Percentiles rank a stretch among this genome's conserved stretches.
Conservation (phyloP, 1,140 invertebrate genomes). For the Drosophila tropicalis region DNA sequence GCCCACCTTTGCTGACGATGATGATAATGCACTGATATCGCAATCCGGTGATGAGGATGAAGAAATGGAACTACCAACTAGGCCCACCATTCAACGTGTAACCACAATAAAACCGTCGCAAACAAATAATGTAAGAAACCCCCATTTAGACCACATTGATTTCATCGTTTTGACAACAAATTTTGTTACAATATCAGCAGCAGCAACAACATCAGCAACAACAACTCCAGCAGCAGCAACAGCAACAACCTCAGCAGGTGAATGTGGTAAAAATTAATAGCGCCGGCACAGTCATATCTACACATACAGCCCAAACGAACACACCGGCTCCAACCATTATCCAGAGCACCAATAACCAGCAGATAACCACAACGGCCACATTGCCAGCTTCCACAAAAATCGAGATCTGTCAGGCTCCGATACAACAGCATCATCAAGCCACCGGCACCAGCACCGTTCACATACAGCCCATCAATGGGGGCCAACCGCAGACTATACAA, state of each 20-base stretch:
- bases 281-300: slow-evolving; percentile 79
- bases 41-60: slow-evolving; percentile 75
- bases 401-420: slow-evolving; percentile 75
- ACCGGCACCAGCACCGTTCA: slow-evolving; percentile 52
- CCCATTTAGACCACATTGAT: not conserved
- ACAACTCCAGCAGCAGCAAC: slow-evolving; percentile 54
- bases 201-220: slow-evolving; percentile 53
- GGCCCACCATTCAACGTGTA: slow-evolving; percentile 83
- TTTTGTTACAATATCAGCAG: slow-evolving; percentile 36
- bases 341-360: slow-evolving; percentile 81
- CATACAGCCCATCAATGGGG: slow-evolving; percentile 60
- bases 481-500: slow-evolving; percentile 67
- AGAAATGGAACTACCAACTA: slow-evolving; percentile 73
- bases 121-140: slow-evolving; percentile 71
- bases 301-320: slow-evolving; percentile 73
- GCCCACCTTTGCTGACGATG: slow-evolving; percentile 96
- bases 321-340: slow-evolving; percentile 77
- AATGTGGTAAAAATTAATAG: slow-evolving; percentile 82
- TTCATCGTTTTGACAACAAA: not conserved
- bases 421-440: slow-evolving; percentile 58
- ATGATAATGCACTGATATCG: slow-evolving; percentile 87
- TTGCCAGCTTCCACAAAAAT: slow-evolving; percentile 80
- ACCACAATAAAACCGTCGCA: slow-evolving; percentile 74
- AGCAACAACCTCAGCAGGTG: slow-evolving; percentile 83
- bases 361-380: slow-evolving; percentile 79